phyloP scores from a whole-genome alignment of 2,113 vertebrate genomes.

The Chascanopsetta lugubris region DNA sequence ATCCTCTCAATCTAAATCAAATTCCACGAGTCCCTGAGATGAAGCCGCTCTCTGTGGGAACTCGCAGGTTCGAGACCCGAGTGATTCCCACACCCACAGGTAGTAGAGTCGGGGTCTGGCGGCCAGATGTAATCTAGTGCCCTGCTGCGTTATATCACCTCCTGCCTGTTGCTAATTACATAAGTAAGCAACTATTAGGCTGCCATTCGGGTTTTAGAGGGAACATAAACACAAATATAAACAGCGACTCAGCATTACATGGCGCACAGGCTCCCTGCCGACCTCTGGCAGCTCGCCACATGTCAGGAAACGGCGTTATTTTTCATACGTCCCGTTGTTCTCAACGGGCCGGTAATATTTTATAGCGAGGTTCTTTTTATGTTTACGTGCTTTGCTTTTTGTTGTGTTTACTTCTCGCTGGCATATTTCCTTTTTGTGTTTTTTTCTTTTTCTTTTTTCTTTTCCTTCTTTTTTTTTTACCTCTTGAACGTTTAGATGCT shows the following conservation, averaged over 20 bases:
- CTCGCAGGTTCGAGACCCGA: slow-evolving; percentile 15
- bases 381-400: no score
- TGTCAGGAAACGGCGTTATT: slow-evolving; percentile 25
- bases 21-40: slow-evolving; percentile 1
- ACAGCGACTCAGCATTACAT: slow-evolving; percentile 50
- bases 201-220: slow-evolving; percentile 30
- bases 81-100: slow-evolving; percentile 52
- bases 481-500: no score
- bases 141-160: slow-evolving; percentile 36
- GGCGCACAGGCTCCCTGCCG: not conserved
- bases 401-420: no score
- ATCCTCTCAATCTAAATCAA: no score
- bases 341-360: slow-evolving; percentile 21
- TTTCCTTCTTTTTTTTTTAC: no score
- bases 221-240: slow-evolving; percentile 63
- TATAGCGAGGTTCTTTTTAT: slow-evolving; percentile 35
- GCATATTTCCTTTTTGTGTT: no score
- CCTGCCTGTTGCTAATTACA: slow-evolving; percentile 44
- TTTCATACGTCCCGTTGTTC: slow-evolving; percentile 16
- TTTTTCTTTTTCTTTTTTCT: no score
- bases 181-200: slow-evolving; percentile 35
- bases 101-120: slow-evolving; percentile 40
- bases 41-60: slow-evolving; percentile 19
- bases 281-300: slow-evolving; percentile 22
- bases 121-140: slow-evolving; percentile 60